A percentile compares a stretch with the other conserved stretches of the same genome.
Conservation (phyloP, 2,797 vertebrate genomes). For the Mus caroli region DNA sequence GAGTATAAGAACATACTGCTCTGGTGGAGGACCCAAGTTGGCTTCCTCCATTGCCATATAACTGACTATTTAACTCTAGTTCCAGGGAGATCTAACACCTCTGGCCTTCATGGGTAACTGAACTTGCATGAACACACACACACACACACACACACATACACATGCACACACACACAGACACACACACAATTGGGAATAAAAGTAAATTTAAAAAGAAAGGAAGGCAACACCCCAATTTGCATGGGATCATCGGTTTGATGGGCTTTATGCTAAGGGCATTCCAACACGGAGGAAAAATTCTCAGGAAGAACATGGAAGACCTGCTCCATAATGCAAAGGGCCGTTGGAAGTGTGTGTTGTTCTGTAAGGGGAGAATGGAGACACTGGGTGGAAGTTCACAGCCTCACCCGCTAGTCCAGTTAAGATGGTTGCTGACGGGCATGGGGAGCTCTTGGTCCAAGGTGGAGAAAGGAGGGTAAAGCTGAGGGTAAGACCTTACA, state of each 20-base stretch:
- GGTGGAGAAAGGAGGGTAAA: not conserved
- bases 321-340: not conserved
- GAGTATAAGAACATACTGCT: too few species aligned
- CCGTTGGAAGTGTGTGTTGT: not conserved
- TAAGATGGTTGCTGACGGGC: not conserved
- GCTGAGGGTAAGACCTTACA: not conserved
- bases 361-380: not conserved
- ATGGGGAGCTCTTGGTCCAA: not conserved
- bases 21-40: not conserved
- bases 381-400: not conserved
- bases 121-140: not conserved
- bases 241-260: not conserved
- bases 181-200: not conserved
- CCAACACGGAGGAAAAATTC: slow-evolving; percentile 1
- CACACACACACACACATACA: not conserved
- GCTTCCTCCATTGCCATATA: not conserved
- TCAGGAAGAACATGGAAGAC: not conserved
- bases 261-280: slow-evolving; percentile 45
- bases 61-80: not conserved
- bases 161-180: not conserved
- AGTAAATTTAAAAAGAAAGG: not conserved
- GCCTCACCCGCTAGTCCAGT: not conserved
- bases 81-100: not conserved
- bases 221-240: not conserved
- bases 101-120: not conserved